Evolutionary conservation across 2,888 invertebrate genomes (phyloP), one percentile per base, ranked within the genome.

Genomic region (Orthosia gracilis): DNA sequence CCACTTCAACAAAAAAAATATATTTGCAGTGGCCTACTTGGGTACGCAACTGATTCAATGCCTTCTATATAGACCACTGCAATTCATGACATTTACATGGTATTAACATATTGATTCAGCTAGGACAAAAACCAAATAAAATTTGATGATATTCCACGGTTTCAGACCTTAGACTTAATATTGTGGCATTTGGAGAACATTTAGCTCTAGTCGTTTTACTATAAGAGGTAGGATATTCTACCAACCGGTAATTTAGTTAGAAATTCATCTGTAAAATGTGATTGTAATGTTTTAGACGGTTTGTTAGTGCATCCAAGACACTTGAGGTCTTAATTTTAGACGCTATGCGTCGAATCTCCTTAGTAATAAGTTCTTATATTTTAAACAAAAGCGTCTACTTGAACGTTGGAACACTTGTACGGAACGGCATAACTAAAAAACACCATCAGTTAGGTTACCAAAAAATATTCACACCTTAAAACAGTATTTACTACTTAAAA

Each of bases 271-370:
- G 15, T n/a, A 11, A 26, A 45, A 11, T 55, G 1, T 57, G 26
- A 71, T n/a, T 18, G 26, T 57, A 21, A 64, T 45, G 12, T 40
- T 31, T 63, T 23, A 17, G 57, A 49, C 17, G 31, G 1, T 62
- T 52, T 49, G 13, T 58, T 59, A 58, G 57, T 77, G n/a, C 23
- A 68, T 71, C 66, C 65, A 83, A 79, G 69, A 78, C 79, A 73
- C 54, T 3, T 52, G 31, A 80, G 13, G 59, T 67, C 31, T 4
- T 58, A 47, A 57, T 54, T 52, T 58, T 71, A 84, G 80, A 31
- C 75, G 80, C 75, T 66, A 55, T 75, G 80, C 80, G 64, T 80
- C 65, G 81, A 82, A 82, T 82, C 81, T 82, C 81, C 0, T 62
- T 63, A 64, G 11, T 5, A 12, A 62, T 83, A 83, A 75, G 70